These are phyloP conservation scores for Colletes latitarsis DNA, from an alignment of 1,140 invertebrate species.

Conservation along the genomic window DNA sequence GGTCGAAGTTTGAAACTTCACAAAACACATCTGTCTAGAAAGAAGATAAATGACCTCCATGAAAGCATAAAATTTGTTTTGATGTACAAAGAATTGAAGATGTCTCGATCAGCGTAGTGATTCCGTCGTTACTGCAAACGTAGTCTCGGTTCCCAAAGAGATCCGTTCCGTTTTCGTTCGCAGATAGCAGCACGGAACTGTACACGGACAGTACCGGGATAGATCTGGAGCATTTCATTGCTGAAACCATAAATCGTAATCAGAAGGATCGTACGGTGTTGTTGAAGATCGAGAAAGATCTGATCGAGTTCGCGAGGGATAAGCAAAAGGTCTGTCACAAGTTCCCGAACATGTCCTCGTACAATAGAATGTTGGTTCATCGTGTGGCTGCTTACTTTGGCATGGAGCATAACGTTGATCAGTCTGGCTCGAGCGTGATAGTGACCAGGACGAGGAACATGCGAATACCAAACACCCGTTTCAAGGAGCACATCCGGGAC, in stretches of 20 bases:
- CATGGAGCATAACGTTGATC: slow-evolving; percentile 96
- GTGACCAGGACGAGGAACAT: slow-evolving; percentile 90
- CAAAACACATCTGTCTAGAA: too few relatives aligned
- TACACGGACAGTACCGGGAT: slow-evolving; percentile 89
- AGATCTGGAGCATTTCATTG: slow-evolving; percentile 93
- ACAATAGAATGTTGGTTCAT: slow-evolving; percentile 97
- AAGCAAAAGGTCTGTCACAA: slow-evolving; percentile 89
- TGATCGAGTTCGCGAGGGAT: slow-evolving; percentile 92
- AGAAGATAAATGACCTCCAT: too few relatives aligned
- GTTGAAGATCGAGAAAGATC: slow-evolving; percentile 93
- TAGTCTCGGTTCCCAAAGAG: background rate
- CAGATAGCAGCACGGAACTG: slow-evolving; percentile 92
- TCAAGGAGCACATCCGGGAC: slow-evolving; percentile 84
- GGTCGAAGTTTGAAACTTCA: too few relatives aligned
- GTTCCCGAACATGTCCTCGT: slow-evolving; percentile 95
- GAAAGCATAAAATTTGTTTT: too few relatives aligned
- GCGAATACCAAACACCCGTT: slow-evolving; percentile 86
- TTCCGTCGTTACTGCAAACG: too few relatives aligned
- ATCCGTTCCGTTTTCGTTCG: slow-evolving; percentile 47
- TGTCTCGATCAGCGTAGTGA: too few relatives aligned
- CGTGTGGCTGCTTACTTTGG: slow-evolving; percentile 95
- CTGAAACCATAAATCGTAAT: slow-evolving; percentile 94
- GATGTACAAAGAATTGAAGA: too few relatives aligned
- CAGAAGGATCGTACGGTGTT: slow-evolving; percentile 92
- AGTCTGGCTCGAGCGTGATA: slow-evolving; percentile 91